These are phyloP conservation scores for Pelobates fuscus DNA, from an alignment of 2,113 vertebrate species.

Conservation along the genomic window DNA sequence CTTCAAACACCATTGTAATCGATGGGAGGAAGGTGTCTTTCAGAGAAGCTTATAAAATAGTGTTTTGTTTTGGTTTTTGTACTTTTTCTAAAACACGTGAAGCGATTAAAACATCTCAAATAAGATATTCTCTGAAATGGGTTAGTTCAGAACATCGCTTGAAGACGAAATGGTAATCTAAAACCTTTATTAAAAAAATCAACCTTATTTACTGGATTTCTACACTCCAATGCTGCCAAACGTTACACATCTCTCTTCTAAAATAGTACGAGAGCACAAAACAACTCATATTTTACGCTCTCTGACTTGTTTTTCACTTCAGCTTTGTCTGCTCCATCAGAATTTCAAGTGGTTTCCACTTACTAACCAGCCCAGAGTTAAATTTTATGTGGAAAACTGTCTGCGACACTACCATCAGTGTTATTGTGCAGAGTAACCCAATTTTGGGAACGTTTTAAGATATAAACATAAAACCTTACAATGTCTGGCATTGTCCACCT, in stretches of 20 bases:
- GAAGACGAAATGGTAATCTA: no score
- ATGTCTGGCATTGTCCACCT: neutral
- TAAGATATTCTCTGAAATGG: no score
- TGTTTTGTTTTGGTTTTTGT: no score
- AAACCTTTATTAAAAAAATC: no score
- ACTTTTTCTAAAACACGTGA: no score
- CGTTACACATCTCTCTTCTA: neutral
- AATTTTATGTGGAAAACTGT: conserved; percentile 40
- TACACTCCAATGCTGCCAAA: no score
- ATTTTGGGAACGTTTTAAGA: conserved; percentile 11
- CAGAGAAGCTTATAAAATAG: no score
- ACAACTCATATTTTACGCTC: conserved; percentile 6
- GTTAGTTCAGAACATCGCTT: no score
- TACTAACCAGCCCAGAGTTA: conserved; percentile 9
- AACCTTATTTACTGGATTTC: no score
- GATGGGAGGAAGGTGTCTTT: no score
- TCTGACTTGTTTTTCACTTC: conserved; percentile 28
- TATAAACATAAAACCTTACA: conserved; percentile 29
- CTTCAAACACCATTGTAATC: no score
- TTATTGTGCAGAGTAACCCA: conserved; percentile 14
- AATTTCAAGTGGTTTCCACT: conserved; percentile 21
- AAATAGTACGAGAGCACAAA: neutral
- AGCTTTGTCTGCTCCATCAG: conserved; percentile 17
- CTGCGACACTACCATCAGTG: conserved; percentile 17
- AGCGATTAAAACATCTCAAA: no score